Conservation (phyloP, 2,888 invertebrate species). For the Ischnura elegans region DNA sequence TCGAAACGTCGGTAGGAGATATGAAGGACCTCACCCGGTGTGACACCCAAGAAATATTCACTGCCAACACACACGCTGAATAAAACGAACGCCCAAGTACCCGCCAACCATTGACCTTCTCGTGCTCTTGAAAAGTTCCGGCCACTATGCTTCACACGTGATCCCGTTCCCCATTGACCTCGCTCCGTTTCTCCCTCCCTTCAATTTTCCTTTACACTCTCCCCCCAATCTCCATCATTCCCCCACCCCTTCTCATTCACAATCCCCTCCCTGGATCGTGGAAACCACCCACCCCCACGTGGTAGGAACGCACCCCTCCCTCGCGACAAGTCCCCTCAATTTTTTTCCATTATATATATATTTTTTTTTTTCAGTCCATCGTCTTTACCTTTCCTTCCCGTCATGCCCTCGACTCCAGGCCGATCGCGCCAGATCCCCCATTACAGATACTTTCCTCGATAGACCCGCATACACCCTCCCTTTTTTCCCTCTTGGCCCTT, state of each 20-base stretch:
- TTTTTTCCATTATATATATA: slow-evolving; percentile 64
- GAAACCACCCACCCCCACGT: not conserved
- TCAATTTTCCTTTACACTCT: not conserved
- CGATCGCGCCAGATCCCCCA: slow-evolving; percentile 59
- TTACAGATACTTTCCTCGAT: slow-evolving; percentile 52
- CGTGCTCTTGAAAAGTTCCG: not conserved
- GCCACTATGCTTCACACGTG: not conserved
- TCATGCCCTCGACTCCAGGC: not conserved
- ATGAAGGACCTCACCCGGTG: too few relatives aligned
- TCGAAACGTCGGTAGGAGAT: too few relatives aligned
- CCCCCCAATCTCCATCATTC: not conserved
- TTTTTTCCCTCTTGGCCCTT: not conserved
- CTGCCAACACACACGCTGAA: too few relatives aligned
- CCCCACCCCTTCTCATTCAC: not conserved
- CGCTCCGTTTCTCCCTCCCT: slow-evolving; percentile 1
- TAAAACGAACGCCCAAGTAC: not conserved
- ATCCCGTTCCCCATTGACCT: not conserved
- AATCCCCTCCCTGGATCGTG: not conserved
- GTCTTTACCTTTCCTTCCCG: slow-evolving; percentile 11
- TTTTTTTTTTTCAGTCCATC: slow-evolving; percentile 62
- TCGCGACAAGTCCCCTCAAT: not conserved
- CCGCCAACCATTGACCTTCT: not conserved
- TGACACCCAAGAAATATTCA: too few relatives aligned
- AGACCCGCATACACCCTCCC: not conserved
- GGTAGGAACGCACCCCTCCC: not conserved